Evolutionary conservation across 2,113 vertebrate species (phyloP).

Genomic region (Nycticebus coucang): DNA sequence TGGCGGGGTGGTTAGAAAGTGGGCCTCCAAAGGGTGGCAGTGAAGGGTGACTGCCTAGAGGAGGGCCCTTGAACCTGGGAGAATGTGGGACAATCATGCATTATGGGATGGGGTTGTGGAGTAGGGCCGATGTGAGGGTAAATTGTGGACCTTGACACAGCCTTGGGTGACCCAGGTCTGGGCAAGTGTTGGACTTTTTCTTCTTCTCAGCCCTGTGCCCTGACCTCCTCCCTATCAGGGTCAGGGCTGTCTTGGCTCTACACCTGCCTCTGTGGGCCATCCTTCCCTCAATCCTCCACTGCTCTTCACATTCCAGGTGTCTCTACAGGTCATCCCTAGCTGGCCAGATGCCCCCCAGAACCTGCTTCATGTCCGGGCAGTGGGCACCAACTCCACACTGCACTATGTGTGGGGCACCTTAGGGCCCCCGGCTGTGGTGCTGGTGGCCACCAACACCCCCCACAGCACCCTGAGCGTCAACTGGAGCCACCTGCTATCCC

Average conservation of each 20-base stretch:
- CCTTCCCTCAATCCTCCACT: neutral
- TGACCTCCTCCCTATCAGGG: neutral
- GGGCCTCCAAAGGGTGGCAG: neutral
- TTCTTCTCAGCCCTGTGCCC: neutral
- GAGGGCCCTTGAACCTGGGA: neutral
- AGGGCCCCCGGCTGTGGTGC: slow-evolving; percentile 88
- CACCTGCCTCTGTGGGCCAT: neutral
- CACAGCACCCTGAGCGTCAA: slow-evolving; percentile 86
- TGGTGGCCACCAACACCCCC: slow-evolving; percentile 87
- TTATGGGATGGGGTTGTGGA: neutral
- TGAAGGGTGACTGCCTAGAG: neutral
- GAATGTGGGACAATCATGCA: neutral
- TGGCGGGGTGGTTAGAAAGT: neutral
- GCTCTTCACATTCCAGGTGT: slow-evolving; percentile 83
- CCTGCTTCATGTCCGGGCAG: slow-evolving; percentile 89
- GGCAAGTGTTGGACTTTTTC: neutral
- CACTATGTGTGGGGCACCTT: slow-evolving; percentile 92
- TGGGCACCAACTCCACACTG: slow-evolving; percentile 88
- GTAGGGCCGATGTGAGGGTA: neutral
- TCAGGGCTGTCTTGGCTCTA: neutral
- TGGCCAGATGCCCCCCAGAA: slow-evolving; percentile 68
- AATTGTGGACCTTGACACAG: neutral
- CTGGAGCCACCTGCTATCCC: slow-evolving; percentile 87
- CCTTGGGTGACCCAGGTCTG: neutral
- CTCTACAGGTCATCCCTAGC: slow-evolving; percentile 86